Evolutionary conservation across 2,113 vertebrate species (phyloP).

Genomic region (Notiomystis cincta): DNA sequence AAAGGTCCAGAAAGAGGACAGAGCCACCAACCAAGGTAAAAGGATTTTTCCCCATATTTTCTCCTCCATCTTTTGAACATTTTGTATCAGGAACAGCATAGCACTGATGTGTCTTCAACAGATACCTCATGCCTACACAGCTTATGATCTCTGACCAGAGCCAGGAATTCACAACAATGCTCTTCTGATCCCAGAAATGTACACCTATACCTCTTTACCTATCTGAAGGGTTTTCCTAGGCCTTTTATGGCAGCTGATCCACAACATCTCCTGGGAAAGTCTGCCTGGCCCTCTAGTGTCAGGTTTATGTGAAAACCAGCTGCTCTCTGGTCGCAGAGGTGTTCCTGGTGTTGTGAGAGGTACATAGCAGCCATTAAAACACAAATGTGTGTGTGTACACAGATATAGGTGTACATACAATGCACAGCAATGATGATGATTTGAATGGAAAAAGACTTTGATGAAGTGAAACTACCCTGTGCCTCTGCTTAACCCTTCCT

Average conservation of each 20-base stretch:
- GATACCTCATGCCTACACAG: neutral
- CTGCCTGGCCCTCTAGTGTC: neutral
- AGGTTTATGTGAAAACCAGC: neutral
- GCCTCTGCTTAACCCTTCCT: neutral
- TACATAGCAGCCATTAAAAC: neutral
- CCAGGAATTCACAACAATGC: neutral
- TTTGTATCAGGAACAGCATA: neutral
- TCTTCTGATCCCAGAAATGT: neutral
- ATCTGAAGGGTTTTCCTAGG: neutral
- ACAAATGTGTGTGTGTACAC: fast-evolving
- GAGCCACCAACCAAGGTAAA: neutral
- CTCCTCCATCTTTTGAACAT: neutral
- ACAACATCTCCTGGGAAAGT: neutral
- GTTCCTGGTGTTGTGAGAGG: neutral
- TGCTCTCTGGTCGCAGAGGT: neutral
- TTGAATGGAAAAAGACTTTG: neutral
- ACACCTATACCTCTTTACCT: neutral
- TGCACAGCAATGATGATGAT: neutral
- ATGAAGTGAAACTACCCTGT: neutral
- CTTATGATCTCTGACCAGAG: neutral
- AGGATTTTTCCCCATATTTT: neutral
- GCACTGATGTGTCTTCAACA: neutral
- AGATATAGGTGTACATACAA: neutral
- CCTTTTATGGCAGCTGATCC: neutral
- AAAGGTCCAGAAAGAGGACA: neutral